These are phyloP conservation scores for Leptinotarsa lineolata DNA, from an alignment of 1,140 invertebrate genomes.

Conservation along the genomic window DNA sequence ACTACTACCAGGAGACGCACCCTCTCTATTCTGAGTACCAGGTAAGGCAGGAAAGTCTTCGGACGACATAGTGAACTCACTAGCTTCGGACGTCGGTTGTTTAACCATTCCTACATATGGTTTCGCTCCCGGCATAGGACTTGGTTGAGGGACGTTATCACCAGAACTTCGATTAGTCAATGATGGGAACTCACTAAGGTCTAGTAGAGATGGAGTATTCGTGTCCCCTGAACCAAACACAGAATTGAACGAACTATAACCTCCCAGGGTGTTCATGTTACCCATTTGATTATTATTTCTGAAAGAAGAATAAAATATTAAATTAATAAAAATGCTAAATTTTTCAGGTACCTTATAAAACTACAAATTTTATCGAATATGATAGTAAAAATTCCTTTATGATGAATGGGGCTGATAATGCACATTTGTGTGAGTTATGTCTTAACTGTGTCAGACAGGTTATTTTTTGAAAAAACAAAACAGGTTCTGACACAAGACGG, in stretches of 20 bases:
- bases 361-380: background rate
- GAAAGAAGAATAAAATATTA: slow-evolving; percentile 34
- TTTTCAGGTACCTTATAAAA: background rate
- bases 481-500: too few relatives aligned
- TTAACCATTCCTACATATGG: slow-evolving; percentile 96
- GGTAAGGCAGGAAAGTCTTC: slow-evolving; percentile 99
- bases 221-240: slow-evolving; percentile 76
- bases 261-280: slow-evolving; percentile 67
- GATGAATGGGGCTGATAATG: background rate
- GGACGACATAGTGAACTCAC: slow-evolving; percentile 95
- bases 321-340: background rate
- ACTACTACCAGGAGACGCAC: slow-evolving; percentile 60
- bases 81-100: slow-evolving; percentile 86
- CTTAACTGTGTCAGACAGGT: background rate
- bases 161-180: slow-evolving; percentile 74
- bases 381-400: background rate
- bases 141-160: slow-evolving; percentile 77
- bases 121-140: slow-evolving; percentile 82
- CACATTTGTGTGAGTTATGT: slow-evolving; percentile 5
- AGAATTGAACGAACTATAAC: slow-evolving; percentile 76
- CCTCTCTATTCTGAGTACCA: slow-evolving; percentile 62
- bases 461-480: slow-evolving; percentile 4
- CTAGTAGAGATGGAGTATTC: slow-evolving; percentile 80
- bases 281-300: slow-evolving; percentile 67
- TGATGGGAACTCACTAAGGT: slow-evolving; percentile 89